phyloP scores from a whole-genome alignment of 2,113 vertebrate species.

The Chionis minor region DNA sequence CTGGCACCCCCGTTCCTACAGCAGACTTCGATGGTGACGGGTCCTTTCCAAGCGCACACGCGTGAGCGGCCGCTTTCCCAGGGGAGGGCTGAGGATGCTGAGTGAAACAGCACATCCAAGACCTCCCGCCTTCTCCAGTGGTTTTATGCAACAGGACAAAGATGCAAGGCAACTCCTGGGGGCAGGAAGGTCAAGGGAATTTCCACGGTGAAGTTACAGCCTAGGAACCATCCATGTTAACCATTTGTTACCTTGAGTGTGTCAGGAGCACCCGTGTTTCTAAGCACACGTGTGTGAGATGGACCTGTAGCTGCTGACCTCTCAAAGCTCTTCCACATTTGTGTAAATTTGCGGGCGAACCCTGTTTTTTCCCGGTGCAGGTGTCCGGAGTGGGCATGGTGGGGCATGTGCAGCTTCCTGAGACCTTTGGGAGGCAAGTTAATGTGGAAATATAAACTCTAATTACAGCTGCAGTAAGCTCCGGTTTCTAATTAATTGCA shows the following conservation, averaged over 20 bases:
- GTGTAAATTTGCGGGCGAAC: background rate
- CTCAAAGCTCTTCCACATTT: background rate
- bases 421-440: background rate
- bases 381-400: fast-evolving
- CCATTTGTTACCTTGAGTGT: too few species aligned
- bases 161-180: background rate
- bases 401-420: background rate
- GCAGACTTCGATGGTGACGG: background rate
- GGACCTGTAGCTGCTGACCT: background rate
- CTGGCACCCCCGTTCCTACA: background rate
- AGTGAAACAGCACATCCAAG: background rate
- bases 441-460: background rate
- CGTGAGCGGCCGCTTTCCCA: background rate
- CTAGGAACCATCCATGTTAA: background rate
- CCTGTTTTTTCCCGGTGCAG: background rate
- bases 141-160: background rate
- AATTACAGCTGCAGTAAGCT: background rate
- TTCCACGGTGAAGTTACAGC: background rate
- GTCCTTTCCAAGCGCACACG: background rate
- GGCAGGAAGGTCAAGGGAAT: background rate
- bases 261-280: background rate
- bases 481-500: background rate
- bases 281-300: background rate
- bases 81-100: background rate
- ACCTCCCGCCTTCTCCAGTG: background rate